Conservation (phyloP, 2,888 invertebrate genomes). For the Eubasilissa splendida region DNA sequence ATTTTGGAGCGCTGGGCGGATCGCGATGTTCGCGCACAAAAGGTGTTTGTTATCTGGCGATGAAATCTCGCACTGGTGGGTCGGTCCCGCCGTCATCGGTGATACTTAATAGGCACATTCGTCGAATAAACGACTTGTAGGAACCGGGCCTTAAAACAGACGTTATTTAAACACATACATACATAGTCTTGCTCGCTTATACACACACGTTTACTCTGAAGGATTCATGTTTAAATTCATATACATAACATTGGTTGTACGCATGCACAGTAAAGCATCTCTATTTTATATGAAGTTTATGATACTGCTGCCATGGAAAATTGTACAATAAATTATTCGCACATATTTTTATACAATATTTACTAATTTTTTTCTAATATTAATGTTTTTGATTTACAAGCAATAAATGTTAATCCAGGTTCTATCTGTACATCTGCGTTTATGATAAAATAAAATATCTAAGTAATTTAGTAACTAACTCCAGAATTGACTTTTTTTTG, state of each 20-base stretch:
- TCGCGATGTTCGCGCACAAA: constrained; percentile 29
- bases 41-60: constrained; percentile 57
- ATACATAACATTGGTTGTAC: background rate
- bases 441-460: no score
- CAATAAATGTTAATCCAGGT: no score
- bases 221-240: background rate
- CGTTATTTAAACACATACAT: constrained; percentile 20
- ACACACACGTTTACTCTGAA: background rate
- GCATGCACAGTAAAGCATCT: background rate
- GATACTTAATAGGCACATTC: constrained; percentile 56
- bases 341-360: no score
- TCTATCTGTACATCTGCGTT: no score
- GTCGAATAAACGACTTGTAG: constrained; percentile 53
- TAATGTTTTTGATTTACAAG: no score
- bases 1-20: background rate
- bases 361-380: no score
- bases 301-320: no score
- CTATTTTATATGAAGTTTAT: no score
- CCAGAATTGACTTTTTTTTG: no score
- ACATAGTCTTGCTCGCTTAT: background rate
- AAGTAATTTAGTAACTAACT: no score
- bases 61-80: constrained; percentile 57
- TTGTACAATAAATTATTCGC: no score
- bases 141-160: constrained; percentile 27
- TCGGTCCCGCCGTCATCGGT: constrained; percentile 54